A percentile compares a stretch with the other conserved stretches of the same genome.
Evolutionary conservation across 2,888 invertebrate genomes (phyloP).

Genomic region (Unio delphinus): DNA sequence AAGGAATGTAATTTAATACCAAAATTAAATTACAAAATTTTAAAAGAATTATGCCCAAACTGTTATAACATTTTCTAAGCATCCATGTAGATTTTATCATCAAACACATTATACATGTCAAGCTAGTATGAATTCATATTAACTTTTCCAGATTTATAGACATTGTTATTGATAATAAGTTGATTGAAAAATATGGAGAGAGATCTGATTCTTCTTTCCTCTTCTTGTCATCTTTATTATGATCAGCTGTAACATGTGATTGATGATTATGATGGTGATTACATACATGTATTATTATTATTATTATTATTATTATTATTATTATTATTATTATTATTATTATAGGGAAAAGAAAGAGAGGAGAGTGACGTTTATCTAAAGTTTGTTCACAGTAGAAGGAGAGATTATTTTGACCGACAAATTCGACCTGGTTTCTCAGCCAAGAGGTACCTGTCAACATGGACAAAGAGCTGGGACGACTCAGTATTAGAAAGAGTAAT

Average conservation of each 20-base stretch:
- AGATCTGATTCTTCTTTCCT: no score
- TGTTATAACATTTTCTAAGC: no score
- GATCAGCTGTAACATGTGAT: not conserved
- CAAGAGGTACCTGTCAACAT: constrained; percentile 67
- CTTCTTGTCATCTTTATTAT: no score
- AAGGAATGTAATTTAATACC: no score
- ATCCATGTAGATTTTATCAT: no score
- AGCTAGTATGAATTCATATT: no score
- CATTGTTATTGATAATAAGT: no score
- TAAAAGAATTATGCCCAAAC: no score
- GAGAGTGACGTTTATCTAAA: constrained; percentile 49
- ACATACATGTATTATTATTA: not conserved
- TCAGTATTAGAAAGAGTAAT: constrained; percentile 63
- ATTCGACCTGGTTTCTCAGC: constrained; percentile 71
- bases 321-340: not conserved
- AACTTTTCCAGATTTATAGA: no score
- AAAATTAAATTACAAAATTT: no score
- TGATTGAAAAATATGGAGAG: no score
- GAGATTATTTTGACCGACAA: constrained; percentile 54
- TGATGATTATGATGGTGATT: not conserved
- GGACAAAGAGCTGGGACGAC: constrained; percentile 68
- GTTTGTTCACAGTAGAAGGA: constrained; percentile 47
- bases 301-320: not conserved
- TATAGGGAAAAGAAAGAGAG: constrained; percentile 30
- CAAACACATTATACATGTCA: no score